Conservation (phyloP, 2,797 vertebrate genomes). For the Tragelaphus oryx region DNA sequence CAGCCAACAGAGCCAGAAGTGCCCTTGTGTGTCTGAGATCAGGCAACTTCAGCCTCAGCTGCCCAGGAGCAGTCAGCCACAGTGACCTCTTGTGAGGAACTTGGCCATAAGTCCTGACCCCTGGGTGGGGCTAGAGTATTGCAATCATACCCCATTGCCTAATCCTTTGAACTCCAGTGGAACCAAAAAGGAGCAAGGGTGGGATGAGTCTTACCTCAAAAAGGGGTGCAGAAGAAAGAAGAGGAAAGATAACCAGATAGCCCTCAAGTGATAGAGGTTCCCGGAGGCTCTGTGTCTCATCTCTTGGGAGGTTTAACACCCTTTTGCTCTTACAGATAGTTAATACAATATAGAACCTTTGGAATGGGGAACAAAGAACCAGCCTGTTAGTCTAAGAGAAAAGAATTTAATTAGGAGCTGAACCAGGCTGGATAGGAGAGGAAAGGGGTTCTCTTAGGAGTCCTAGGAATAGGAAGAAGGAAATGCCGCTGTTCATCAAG, state of each 20-base stretch:
- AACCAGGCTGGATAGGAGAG: neutral
- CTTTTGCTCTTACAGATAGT: neutral
- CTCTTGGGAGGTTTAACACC: neutral
- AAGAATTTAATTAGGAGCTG: neutral
- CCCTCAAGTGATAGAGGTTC: neutral
- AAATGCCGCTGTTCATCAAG: neutral
- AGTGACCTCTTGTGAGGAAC: slow-evolving; percentile 63
- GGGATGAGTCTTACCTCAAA: slow-evolving; percentile 45
- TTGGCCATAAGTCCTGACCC: slow-evolving; percentile 53
- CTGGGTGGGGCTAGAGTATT: slow-evolving; percentile 37
- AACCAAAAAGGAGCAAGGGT: slow-evolving; percentile 30
- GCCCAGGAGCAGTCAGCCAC: neutral
- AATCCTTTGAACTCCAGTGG: slow-evolving; percentile 52
- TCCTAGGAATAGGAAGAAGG: neutral
- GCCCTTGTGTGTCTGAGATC: neutral
- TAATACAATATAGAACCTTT: neutral
- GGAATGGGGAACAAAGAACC: neutral
- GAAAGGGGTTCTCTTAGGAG: neutral
- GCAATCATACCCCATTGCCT: slow-evolving; percentile 51
- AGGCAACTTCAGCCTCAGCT: neutral
- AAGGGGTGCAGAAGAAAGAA: slow-evolving; percentile 17
- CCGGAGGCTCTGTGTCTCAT: neutral
- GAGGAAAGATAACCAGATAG: slow-evolving; percentile 25
- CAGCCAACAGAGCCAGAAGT: neutral
- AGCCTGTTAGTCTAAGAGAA: neutral